phyloP scores from a whole-genome alignment of 2,113 vertebrate genomes.

The Malurus alboscapulatus region DNA sequence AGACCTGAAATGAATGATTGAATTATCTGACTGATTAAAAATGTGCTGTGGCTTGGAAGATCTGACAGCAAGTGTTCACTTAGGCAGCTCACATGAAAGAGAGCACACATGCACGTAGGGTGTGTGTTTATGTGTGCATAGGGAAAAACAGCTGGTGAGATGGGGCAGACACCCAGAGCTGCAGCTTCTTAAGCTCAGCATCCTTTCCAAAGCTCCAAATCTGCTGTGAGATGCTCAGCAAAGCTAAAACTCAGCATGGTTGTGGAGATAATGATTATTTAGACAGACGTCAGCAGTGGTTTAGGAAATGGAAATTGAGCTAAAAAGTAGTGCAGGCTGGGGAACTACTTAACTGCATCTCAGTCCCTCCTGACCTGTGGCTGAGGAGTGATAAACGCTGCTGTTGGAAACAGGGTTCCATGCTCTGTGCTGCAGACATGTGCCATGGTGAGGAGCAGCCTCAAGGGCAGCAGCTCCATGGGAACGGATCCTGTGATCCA shows the following conservation, averaged over 20 bases:
- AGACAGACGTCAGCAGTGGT: constrained; percentile 33
- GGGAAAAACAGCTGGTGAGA: neutral
- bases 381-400: neutral
- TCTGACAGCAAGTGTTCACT: neutral
- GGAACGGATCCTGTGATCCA: accelerated
- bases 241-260: neutral
- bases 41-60: constrained; percentile 36
- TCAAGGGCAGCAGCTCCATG: neutral
- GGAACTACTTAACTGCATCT: neutral
- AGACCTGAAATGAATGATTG: constrained; percentile 35
- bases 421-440: neutral
- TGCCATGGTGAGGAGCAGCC: neutral
- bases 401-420: accelerated
- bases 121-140: neutral
- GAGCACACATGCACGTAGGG: accelerated
- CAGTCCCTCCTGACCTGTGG: neutral
- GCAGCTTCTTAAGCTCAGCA: constrained; percentile 27
- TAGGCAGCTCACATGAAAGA: neutral
- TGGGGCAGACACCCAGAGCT: neutral
- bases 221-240: neutral
- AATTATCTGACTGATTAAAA: constrained; percentile 54
- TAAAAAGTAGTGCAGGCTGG: neutral
- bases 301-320: constrained; percentile 40
- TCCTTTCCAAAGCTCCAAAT: constrained; percentile 32
- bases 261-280: constrained; percentile 32